Conservation (phyloP, 2,888 invertebrate genomes). For the Eretmocerus hayati region DNA sequence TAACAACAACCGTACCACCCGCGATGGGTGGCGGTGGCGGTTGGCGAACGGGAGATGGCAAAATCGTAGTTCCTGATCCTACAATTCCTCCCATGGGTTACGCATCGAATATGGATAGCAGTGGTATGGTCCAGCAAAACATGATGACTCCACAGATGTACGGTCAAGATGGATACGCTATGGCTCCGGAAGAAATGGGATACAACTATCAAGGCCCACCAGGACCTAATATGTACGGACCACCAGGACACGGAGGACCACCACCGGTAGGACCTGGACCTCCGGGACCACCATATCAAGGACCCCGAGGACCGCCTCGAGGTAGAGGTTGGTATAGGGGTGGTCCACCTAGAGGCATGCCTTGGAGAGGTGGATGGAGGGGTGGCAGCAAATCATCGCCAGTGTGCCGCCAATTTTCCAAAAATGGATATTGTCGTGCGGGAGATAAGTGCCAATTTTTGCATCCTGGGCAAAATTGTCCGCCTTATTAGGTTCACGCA, state of each 20-base stretch:
- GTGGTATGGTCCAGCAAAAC: slow-evolving; percentile 39
- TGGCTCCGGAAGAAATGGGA: slow-evolving; percentile 39
- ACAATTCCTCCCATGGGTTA: slow-evolving; percentile 33
- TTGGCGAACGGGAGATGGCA: slow-evolving; percentile 50
- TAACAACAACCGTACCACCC: slow-evolving; percentile 30
- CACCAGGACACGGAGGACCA: slow-evolving; percentile 38
- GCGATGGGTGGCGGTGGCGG: slow-evolving; percentile 35
- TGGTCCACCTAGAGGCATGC: slow-evolving; percentile 42
- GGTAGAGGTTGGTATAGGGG: slow-evolving; percentile 45
- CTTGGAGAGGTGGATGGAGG: slow-evolving; percentile 50
- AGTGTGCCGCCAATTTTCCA: slow-evolving; percentile 71
- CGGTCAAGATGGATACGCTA: slow-evolving; percentile 42
- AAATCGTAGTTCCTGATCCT: slow-evolving; percentile 44
- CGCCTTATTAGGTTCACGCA: slow-evolving; percentile 31
- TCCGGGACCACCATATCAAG: slow-evolving; percentile 33
- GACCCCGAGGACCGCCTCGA: slow-evolving; percentile 35
- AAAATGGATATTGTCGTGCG: slow-evolving; percentile 73
- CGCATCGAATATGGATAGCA: slow-evolving; percentile 36
- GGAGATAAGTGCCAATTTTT: slow-evolving; percentile 77
- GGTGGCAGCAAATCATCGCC: slow-evolving; percentile 41
- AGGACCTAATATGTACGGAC: slow-evolving; percentile 39
- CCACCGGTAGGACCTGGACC: slow-evolving; percentile 19
- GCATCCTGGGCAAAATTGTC: slow-evolving; percentile 66
- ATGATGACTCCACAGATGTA: slow-evolving; percentile 46
- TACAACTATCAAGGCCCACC: slow-evolving; percentile 38